These are phyloP conservation scores for Lepidocyrtoides sp. DNA, from an alignment of 2,888 invertebrate genomes.

Conservation along the genomic window DNA sequence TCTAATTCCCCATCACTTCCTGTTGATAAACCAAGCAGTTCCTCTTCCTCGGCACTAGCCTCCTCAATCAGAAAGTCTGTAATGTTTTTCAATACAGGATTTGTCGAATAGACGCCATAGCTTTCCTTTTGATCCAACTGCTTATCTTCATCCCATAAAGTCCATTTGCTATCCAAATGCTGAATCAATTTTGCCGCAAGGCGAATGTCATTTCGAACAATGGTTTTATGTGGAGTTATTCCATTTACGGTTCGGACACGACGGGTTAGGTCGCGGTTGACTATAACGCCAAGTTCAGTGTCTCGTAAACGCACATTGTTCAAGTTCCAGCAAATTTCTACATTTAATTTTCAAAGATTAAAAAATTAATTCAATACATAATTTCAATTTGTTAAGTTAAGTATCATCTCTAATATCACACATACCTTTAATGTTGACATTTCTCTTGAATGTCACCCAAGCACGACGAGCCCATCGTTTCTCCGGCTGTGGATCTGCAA, in stretches of 20 bases:
- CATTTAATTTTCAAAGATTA: background rate
- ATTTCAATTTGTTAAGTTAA: background rate
- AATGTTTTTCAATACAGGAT: conserved; percentile 98
- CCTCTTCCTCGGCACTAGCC: conserved; percentile 99
- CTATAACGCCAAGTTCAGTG: conserved; percentile 97
- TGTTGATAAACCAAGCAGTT: conserved; percentile 90
- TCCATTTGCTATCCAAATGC: conserved; percentile 94
- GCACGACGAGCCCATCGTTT: conserved; percentile 98
- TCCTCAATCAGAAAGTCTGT: conserved; percentile 99
- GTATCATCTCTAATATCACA: too few species aligned
- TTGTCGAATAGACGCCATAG: conserved; percentile 87
- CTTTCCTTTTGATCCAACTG: conserved; percentile 86
- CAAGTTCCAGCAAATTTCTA: conserved; percentile 99
- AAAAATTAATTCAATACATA: background rate
- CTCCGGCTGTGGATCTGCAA: conserved; percentile 99
- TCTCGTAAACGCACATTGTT: conserved; percentile 97
- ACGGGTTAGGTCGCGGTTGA: conserved; percentile 98
- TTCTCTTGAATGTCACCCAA: conserved; percentile 98
- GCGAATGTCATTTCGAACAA: conserved; percentile 96
- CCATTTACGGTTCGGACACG: conserved; percentile 97
- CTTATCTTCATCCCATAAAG: conserved; percentile 91
- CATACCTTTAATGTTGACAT: conserved; percentile 95
- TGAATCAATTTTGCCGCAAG: conserved; percentile 96
- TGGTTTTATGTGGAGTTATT: conserved; percentile 95
- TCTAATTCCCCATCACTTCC: conserved; percentile 88